Evolutionary conservation across 2,888 invertebrate species (phyloP).

Genomic region (Bembecia ichneumoniformis): DNA sequence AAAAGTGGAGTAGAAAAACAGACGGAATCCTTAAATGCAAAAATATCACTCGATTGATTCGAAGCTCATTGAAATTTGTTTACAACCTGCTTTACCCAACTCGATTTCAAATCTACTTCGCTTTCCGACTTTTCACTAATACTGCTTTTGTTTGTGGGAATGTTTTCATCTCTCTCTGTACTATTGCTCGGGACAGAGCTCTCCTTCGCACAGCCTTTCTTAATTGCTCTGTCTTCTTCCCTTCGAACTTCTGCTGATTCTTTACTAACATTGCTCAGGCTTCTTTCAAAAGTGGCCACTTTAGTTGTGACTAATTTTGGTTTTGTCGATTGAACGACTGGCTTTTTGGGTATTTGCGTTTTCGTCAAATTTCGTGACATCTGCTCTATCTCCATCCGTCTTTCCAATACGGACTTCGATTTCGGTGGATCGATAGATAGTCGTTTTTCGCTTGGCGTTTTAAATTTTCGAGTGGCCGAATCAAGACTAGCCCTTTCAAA

Average conservation of each 20-base stretch:
- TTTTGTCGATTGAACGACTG: conserved; percentile 29
- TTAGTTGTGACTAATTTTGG: conserved; percentile 54
- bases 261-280: conserved; percentile 29
- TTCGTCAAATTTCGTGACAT: conserved; percentile 39
- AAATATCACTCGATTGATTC: conserved; percentile 23
- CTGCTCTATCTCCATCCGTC: conserved; percentile 60
- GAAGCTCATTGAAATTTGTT: conserved; percentile 77
- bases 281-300: conserved; percentile 50
- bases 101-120: conserved; percentile 61
- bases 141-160: conserved; percentile 30
- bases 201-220: background rate
- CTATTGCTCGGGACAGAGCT: conserved; percentile 22
- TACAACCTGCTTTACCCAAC: conserved; percentile 83
- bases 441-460: conserved; percentile 27
- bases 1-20: conserved; percentile 44
- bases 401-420: conserved; percentile 59
- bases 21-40: conserved; percentile 55
- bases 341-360: conserved; percentile 41
- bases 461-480: conserved; percentile 53
- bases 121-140: conserved; percentile 21
- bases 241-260: conserved; percentile 12
- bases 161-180: conserved; percentile 22
- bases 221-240: background rate
- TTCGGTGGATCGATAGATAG: conserved; percentile 40
- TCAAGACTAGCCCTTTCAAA: conserved; percentile 66